phyloP scores from a whole-genome alignment of 1,140 invertebrate species.

The Nebria ingens region DNA sequence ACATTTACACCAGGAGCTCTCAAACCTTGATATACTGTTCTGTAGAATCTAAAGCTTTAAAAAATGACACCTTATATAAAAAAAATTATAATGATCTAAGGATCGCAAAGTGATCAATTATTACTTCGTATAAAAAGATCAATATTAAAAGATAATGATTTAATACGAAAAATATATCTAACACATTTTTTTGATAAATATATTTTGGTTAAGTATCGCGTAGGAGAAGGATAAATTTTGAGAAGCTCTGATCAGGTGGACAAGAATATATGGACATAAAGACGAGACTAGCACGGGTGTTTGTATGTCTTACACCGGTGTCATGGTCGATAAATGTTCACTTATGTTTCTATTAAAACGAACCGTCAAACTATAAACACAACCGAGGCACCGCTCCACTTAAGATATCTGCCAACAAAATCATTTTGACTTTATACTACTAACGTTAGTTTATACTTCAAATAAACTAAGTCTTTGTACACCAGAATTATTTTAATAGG shows the following conservation, averaged over 20 bases:
- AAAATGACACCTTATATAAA: too few relatives aligned
- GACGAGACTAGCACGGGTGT: background rate
- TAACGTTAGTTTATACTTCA: background rate
- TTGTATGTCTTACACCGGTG: constrained; percentile 25
- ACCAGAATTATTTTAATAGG: background rate
- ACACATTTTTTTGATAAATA: too few relatives aligned
- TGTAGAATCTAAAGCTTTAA: too few relatives aligned
- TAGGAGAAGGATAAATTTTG: background rate
- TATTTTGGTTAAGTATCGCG: too few relatives aligned
- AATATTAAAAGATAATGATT: too few relatives aligned
- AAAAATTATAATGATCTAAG: too few relatives aligned
- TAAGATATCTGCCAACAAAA: constrained; percentile 22
- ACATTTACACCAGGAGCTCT: background rate
- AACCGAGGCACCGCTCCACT: constrained; percentile 15
- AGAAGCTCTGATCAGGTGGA: background rate
- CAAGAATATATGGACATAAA: background rate
- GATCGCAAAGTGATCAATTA: too few relatives aligned
- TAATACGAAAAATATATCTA: too few relatives aligned
- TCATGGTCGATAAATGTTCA: constrained; percentile 34
- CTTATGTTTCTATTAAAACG: constrained; percentile 36
- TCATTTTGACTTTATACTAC: constrained; percentile 11
- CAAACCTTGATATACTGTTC: too few relatives aligned
- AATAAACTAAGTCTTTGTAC: background rate
- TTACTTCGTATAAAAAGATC: too few relatives aligned
- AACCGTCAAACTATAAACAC: constrained; percentile 27